These are phyloP conservation scores for Apamea sordens DNA, from an alignment of 2,888 invertebrate genomes.

Conservation along the genomic window DNA sequence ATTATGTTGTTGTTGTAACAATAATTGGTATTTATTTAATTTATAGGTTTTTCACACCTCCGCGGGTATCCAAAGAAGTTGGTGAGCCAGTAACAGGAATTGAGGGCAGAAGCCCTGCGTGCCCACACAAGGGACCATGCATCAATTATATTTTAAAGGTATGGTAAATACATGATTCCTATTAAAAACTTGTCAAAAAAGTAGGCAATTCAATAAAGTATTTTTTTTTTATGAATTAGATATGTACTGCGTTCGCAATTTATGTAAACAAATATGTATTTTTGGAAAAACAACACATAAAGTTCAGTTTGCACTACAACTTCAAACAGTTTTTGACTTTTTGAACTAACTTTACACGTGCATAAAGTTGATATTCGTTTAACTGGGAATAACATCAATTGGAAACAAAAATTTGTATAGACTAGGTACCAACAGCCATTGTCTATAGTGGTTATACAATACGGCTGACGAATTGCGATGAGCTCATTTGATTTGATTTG, in stretches of 20 bases:
- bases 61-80: constrained; percentile 84
- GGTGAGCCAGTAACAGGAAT: constrained; percentile 81
- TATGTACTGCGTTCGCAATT: too few relatives aligned
- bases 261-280: too few relatives aligned
- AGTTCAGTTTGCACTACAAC: too few relatives aligned
- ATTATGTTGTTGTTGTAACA: background rate
- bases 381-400: too few relatives aligned
- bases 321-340: too few relatives aligned
- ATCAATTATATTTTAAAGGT: constrained; percentile 85
- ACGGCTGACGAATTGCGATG: background rate
- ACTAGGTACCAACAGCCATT: too few relatives aligned
- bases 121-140: constrained; percentile 86
- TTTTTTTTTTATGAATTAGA: background rate
- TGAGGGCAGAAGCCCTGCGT: constrained; percentile 81
- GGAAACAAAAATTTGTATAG: too few relatives aligned
- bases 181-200: background rate
- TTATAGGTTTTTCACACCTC: constrained; percentile 87
- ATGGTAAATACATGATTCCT: background rate
- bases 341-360: too few relatives aligned
- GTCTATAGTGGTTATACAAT: background rate
- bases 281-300: too few relatives aligned
- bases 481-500: too few relatives aligned
- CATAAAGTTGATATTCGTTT: too few relatives aligned
- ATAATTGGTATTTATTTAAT: background rate
- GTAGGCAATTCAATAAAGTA: background rate